Conservation (phyloP, 2,888 invertebrate genomes). For the Xylota segnis region DNA sequence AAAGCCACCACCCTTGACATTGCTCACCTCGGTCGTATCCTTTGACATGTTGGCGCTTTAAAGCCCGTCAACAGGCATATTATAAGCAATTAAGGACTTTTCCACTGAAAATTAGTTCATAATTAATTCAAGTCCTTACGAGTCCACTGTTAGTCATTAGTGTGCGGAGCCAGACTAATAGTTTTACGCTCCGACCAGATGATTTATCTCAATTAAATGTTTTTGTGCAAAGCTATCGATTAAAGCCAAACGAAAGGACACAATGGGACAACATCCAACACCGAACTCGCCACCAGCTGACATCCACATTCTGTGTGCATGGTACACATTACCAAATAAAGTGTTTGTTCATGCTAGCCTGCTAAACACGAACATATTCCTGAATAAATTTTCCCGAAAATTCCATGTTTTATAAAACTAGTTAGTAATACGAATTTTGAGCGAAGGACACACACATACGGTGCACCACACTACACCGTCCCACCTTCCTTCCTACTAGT, state of each 20-base stretch:
- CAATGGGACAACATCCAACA: neutral
- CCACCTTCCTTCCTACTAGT: conserved; percentile 18
- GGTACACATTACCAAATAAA: conserved; percentile 48
- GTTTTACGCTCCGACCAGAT: neutral
- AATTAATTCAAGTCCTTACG: conserved; percentile 3
- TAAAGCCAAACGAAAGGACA: conserved; percentile 2
- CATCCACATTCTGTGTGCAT: conserved; percentile 6
- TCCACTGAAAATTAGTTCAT: neutral
- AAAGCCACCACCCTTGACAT: too few species aligned
- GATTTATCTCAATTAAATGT: conserved; percentile 8
- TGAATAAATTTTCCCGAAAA: conserved; percentile 70
- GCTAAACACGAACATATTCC: conserved; percentile 23
- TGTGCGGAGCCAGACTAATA: conserved; percentile 4
- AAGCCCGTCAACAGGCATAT: neutral
- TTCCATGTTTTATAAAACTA: conserved; percentile 71
- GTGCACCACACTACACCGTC: neutral
- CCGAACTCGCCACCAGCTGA: conserved; percentile 14
- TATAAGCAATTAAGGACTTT: neutral
- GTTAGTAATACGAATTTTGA: conserved; percentile 57
- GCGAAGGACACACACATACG: conserved; percentile 26
- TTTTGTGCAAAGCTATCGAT: conserved; percentile 27
- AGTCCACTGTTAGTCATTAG: conserved; percentile 7
- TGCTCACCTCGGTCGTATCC: too few species aligned
- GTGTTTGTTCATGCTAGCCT: conserved; percentile 57
- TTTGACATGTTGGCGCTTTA: too few species aligned